Evolutionary conservation across 37 sponge, comb jelly and placozoan genomes (phyloP).

Genomic region (Corticium candelabrum): DNA sequence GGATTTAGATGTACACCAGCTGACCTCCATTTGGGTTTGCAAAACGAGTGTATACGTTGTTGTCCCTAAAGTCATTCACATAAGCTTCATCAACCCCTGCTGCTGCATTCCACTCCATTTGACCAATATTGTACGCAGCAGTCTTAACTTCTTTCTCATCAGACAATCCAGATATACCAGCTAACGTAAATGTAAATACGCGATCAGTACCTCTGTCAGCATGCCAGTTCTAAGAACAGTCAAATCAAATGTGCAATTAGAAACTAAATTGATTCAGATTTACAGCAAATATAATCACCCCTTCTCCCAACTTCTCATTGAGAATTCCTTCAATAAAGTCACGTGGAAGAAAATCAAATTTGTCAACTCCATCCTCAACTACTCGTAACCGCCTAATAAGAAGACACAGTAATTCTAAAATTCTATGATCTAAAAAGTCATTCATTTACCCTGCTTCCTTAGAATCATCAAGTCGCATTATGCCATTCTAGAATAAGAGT

Average conservation of each 20-base stretch:
- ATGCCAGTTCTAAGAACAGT: not conserved
- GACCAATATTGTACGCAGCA: not conserved
- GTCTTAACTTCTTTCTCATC: not conserved
- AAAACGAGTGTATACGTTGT: not conserved
- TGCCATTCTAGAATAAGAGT: not conserved
- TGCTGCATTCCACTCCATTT: not conserved
- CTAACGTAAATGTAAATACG: not conserved
- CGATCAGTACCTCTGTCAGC: not conserved
- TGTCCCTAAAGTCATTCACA: not conserved
- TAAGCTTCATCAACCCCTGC: not conserved
- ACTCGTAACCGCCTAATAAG: too few relatives aligned
- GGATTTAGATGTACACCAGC: too few relatives aligned
- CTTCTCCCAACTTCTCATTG: not conserved
- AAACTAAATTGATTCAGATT: too few relatives aligned
- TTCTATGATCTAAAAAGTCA: too few relatives aligned
- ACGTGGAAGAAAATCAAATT: not conserved
- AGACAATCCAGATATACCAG: not conserved
- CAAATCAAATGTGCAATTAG: too few relatives aligned
- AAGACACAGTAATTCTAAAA: too few relatives aligned
- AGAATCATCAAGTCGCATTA: not conserved
- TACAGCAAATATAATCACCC: too few relatives aligned
- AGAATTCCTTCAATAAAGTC: not conserved
- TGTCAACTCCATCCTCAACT: too few relatives aligned
- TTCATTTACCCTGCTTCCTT: not conserved
- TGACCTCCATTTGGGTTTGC: not conserved